Evolutionary conservation across 2,888 invertebrate genomes (phyloP).

Genomic region (Andrena hattorfiana): DNA sequence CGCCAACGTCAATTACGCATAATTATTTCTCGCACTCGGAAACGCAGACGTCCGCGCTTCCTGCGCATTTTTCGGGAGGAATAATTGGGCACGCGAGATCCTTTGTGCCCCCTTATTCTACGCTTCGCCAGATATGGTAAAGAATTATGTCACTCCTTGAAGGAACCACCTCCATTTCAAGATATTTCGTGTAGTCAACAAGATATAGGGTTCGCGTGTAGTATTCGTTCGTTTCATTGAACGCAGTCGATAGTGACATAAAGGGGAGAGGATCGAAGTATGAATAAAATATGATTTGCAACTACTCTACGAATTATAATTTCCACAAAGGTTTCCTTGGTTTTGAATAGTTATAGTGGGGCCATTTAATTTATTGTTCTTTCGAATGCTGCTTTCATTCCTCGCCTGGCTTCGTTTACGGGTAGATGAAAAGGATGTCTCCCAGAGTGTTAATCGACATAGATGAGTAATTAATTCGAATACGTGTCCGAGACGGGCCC

Average conservation of each 20-base stretch:
- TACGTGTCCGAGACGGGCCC: slow-evolving; percentile 29
- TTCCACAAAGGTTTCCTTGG: too few relatives aligned
- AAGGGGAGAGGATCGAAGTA: too few relatives aligned
- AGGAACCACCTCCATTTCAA: not conserved
- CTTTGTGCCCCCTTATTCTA: not conserved
- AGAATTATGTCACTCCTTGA: not conserved
- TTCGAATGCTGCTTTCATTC: too few relatives aligned
- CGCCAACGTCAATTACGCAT: slow-evolving; percentile 47
- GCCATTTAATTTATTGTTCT: not conserved
- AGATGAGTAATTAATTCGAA: slow-evolving; percentile 57
- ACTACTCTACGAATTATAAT: too few relatives aligned
- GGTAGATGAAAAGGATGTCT: not conserved
- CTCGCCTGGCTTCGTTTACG: not conserved
- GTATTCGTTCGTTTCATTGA: too few relatives aligned
- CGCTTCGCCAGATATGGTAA: not conserved
- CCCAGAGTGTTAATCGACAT: not conserved
- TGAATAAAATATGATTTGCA: too few relatives aligned
- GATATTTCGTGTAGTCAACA: not conserved
- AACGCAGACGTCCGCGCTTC: slow-evolving; percentile 33
- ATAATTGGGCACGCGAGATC: slow-evolving; percentile 24
- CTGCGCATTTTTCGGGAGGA: slow-evolving; percentile 22
- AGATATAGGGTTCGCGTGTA: not conserved
- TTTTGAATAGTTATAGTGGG: too few relatives aligned
- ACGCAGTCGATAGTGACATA: too few relatives aligned
- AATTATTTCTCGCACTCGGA: slow-evolving; percentile 51